A percentile compares a stretch with the other conserved stretches of the same genome.
phyloP scores from a whole-genome alignment of 2,888 invertebrate species.

The Camponotus fellah region DNA sequence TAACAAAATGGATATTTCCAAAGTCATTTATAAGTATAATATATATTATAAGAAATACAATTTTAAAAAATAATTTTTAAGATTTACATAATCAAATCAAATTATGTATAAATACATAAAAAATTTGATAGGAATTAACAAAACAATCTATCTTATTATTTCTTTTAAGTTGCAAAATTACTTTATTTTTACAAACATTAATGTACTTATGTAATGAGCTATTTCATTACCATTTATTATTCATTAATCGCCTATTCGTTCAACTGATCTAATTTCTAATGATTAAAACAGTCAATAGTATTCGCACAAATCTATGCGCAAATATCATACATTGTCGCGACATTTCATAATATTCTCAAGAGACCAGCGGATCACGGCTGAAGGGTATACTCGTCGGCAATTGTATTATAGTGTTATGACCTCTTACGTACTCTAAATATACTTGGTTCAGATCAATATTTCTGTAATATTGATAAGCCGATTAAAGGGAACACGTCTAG shows the following conservation, averaged over 20 bases:
- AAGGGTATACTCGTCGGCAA: slow-evolving; percentile 36
- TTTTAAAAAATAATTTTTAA: background rate
- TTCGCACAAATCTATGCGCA: background rate
- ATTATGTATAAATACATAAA: no score
- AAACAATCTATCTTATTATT: background rate
- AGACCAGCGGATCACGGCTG: slow-evolving; percentile 21
- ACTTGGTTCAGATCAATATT: slow-evolving; percentile 66
- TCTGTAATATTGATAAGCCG: slow-evolving; percentile 65
- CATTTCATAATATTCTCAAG: slow-evolving; percentile 5
- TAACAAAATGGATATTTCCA: background rate
- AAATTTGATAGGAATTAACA: background rate
- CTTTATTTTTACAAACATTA: background rate
- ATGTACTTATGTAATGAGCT: background rate
- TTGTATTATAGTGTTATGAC: slow-evolving; percentile 57
- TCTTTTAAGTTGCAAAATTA: background rate
- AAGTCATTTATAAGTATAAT: background rate
- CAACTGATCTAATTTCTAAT: background rate
- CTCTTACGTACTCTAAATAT: slow-evolving; percentile 67
- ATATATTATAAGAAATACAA: background rate
- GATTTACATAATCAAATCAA: no score
- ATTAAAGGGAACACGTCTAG: slow-evolving; percentile 52
- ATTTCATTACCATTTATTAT: background rate
- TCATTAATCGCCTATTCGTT: background rate
- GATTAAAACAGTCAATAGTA: background rate
- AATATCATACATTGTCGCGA: background rate